These are phyloP conservation scores for Aplodontia rufa DNA, from an alignment of 2,113 vertebrate genomes.

Conservation along the genomic window DNA sequence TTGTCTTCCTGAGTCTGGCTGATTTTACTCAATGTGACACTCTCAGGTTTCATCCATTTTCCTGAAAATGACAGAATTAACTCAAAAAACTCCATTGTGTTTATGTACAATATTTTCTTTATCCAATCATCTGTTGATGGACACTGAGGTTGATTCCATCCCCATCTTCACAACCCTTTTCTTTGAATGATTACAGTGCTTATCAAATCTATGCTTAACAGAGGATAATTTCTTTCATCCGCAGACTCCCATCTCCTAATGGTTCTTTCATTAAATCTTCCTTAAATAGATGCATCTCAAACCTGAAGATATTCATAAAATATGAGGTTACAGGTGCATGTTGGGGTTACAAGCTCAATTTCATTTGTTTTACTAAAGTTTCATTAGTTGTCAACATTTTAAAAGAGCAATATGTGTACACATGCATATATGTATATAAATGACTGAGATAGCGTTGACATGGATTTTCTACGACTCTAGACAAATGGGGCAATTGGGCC, in stretches of 20 bases:
- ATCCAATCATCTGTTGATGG: neutral
- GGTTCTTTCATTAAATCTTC: neutral
- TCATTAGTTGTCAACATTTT: neutral
- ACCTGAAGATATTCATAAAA: neutral
- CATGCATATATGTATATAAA: no score
- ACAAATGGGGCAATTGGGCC: neutral
- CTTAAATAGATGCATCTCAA: neutral
- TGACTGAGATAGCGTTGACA: neutral
- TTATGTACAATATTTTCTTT: neutral
- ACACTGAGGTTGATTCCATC: neutral
- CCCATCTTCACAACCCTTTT: neutral
- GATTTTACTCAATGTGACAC: neutral
- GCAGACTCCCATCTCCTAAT: neutral
- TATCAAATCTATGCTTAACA: neutral
- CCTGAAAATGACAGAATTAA: neutral
- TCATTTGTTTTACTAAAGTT: neutral
- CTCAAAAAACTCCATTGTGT: no score
- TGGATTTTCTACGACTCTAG: neutral
- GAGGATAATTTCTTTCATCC: neutral
- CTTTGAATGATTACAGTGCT: neutral
- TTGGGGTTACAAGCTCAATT: neutral
- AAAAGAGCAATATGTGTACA: neutral
- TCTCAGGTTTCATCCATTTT: neutral
- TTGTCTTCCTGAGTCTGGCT: neutral
- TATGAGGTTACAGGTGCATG: neutral